phyloP scores from a whole-genome alignment of 2,888 invertebrate species.

The Nipponacmea schrenckii region DNA sequence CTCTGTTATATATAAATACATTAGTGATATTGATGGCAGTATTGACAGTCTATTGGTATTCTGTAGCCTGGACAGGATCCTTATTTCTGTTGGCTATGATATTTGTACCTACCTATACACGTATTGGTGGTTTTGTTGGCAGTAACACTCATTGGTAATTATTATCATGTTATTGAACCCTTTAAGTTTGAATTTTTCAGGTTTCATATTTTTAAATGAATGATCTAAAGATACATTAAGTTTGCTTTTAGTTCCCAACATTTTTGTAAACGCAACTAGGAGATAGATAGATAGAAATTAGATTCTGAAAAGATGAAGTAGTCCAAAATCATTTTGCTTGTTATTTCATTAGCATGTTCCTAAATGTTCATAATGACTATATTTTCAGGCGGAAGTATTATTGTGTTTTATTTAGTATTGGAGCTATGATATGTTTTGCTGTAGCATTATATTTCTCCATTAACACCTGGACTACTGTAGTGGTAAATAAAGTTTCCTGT shows the following conservation, averaged over 20 bases:
- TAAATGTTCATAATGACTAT: neutral
- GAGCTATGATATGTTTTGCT: conserved; percentile 38
- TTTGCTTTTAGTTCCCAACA: too few relatives aligned
- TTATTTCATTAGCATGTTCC: too few relatives aligned
- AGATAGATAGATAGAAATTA: too few relatives aligned
- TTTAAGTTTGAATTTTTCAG: neutral
- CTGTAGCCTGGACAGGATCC: conserved; percentile 46
- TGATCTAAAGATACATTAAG: too few relatives aligned
- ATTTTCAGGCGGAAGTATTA: conserved; percentile 45
- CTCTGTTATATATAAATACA: conserved; percentile 53
- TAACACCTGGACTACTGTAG: conserved; percentile 42
- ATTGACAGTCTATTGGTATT: conserved; percentile 58
- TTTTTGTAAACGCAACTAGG: too few relatives aligned
- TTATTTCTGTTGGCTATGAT: conserved; percentile 42
- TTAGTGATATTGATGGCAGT: conserved; percentile 44
- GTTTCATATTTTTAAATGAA: too few relatives aligned
- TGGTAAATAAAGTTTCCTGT: conserved; percentile 37
- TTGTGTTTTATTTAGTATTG: conserved; percentile 44
- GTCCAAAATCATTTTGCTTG: too few relatives aligned
- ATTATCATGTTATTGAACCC: neutral
- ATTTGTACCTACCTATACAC: conserved; percentile 56
- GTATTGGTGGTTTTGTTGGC: conserved; percentile 60
- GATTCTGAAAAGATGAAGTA: too few relatives aligned
- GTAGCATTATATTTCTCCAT: conserved; percentile 44
- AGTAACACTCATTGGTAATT: conserved; percentile 58